These are phyloP conservation scores for Salarias fasciatus DNA, from an alignment of 2,797 vertebrate genomes.

Conservation along the genomic window DNA sequence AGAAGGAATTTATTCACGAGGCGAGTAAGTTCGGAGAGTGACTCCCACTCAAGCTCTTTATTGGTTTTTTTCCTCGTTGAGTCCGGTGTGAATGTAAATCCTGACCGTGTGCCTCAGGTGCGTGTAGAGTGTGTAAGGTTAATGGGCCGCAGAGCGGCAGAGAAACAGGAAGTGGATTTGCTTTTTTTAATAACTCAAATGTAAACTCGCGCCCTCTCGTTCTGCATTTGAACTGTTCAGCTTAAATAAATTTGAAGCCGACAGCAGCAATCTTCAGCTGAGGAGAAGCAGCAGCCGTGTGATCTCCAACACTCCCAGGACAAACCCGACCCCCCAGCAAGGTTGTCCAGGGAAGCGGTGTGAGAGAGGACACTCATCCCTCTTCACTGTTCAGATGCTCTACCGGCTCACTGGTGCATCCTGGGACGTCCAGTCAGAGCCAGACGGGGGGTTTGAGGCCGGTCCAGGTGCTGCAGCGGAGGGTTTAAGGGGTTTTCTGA, in stretches of 20 bases:
- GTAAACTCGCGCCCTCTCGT: conserved; percentile 34
- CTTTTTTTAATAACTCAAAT: conserved; percentile 46
- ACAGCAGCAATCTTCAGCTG: conserved; percentile 10
- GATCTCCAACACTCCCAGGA: conserved; percentile 15
- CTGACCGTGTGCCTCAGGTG: conserved; percentile 7
- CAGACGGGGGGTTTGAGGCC: neutral
- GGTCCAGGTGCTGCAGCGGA: neutral
- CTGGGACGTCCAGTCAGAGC: too few relatives aligned
- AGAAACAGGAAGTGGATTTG: conserved; percentile 28
- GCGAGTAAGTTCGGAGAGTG: conserved; percentile 10
- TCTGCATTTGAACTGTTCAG: conserved; percentile 25
- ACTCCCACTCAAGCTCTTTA: conserved; percentile 39
- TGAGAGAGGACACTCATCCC: conserved; percentile 2
- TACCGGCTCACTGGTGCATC: neutral
- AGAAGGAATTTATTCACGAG: conserved; percentile 35
- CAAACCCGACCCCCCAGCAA: conserved; percentile 26
- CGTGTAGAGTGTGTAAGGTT: conserved; percentile 39
- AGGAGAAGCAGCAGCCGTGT: neutral
- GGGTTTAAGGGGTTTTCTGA: too few relatives aligned
- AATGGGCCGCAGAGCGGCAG: conserved; percentile 41
- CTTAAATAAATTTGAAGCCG: conserved; percentile 41
- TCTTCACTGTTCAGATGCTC: conserved; percentile 6
- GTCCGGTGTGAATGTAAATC: conserved; percentile 39
- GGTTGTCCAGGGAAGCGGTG: conserved; percentile 19
- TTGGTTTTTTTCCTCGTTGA: conserved; percentile 35